Conservation (phyloP, 2,797 vertebrate genomes). For the Crax fasciolata region DNA sequence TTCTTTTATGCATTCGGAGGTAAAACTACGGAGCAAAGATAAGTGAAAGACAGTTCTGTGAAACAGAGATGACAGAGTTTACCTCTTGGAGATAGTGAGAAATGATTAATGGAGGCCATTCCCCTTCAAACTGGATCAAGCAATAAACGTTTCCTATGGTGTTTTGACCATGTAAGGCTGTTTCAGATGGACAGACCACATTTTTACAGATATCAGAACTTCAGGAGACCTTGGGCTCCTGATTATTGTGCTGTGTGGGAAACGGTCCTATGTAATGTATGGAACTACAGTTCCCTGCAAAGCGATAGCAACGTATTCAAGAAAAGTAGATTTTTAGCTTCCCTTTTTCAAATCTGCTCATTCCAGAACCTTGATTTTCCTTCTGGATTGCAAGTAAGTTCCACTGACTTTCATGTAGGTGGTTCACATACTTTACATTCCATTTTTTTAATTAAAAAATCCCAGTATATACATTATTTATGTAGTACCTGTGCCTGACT, state of each 20-base stretch:
- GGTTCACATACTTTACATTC: not conserved
- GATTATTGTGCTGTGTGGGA: not conserved
- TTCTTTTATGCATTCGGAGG: not conserved
- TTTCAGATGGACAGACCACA: not conserved
- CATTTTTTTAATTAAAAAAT: not conserved
- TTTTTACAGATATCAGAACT: not conserved
- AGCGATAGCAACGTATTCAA: not conserved
- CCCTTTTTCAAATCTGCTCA: not conserved
- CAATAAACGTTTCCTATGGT: not conserved
- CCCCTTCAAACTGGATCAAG: not conserved
- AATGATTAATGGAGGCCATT: not conserved
- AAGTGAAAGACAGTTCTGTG: not conserved
- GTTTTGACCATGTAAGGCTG: not conserved
- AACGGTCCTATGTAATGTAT: not conserved
- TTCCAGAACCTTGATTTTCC: not conserved
- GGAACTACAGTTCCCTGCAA: not conserved
- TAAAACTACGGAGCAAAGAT: not conserved
- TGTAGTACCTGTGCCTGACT: not conserved
- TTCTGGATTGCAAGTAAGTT: not conserved
- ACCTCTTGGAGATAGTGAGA: not conserved
- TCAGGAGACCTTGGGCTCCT: not conserved
- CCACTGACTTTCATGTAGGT: not conserved
- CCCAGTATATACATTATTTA: not conserved
- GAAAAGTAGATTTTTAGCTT: not conserved
- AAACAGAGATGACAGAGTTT: conserved; percentile 7